Percentiles rank a stretch among this genome's conserved stretches.
phyloP scores from a whole-genome alignment of 2,113 vertebrate species.

The Cyphomyrus discorhynchus region DNA sequence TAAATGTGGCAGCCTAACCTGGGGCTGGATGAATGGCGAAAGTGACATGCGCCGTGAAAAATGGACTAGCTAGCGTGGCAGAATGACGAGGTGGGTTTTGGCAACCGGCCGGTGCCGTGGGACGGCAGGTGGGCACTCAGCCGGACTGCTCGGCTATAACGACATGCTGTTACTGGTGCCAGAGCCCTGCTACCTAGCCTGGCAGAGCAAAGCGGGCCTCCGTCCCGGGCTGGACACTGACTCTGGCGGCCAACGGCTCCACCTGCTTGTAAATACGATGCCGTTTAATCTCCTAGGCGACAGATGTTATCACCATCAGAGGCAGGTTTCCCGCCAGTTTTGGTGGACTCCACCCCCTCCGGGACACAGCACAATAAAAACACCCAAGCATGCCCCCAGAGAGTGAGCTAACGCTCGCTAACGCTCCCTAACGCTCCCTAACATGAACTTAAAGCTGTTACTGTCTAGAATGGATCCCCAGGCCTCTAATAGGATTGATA shows the following conservation, averaged over 20 bases:
- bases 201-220: neutral
- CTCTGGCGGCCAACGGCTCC: neutral
- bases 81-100: neutral
- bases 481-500: neutral
- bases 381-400: neutral
- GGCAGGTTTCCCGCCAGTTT: neutral
- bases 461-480: neutral
- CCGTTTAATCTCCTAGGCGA: neutral
- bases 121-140: neutral
- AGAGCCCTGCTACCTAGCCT: neutral
- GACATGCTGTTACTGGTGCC: neutral
- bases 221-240: neutral
- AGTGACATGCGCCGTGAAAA: neutral
- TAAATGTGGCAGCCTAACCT: neutral
- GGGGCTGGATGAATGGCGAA: neutral
- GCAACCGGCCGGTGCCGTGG: neutral
- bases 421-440: neutral
- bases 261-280: neutral
- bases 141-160: neutral
- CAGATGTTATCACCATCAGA: neutral
- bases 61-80: neutral
- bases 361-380: neutral
- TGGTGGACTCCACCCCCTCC: neutral
- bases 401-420: neutral
- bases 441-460: neutral